Evolutionary conservation across 1,140 invertebrate genomes (phyloP).

Genomic region (Phymastichus coffea): DNA sequence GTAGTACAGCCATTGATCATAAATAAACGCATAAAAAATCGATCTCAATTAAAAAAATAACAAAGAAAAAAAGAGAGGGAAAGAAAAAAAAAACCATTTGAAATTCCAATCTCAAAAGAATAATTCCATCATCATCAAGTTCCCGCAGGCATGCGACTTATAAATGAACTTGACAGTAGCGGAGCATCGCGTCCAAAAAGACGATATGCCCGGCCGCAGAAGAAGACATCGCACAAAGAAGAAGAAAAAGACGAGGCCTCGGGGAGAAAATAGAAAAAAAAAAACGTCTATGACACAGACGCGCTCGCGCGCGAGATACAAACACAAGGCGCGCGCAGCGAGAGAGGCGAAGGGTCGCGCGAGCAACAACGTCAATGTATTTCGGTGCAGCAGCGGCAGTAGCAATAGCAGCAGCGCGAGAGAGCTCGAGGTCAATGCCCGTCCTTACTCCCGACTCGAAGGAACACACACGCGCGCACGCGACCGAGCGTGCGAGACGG

Average conservation of each 20-base stretch:
- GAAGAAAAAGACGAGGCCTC: not conserved
- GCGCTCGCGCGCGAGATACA: not conserved
- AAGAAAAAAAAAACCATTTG: too few species aligned
- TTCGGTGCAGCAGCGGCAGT: conserved; percentile 52
- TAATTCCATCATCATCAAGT: too few species aligned
- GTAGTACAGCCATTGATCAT: too few species aligned
- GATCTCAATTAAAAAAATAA: too few species aligned
- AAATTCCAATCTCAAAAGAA: too few species aligned
- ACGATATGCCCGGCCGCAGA: too few species aligned
- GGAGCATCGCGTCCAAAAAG: too few species aligned
- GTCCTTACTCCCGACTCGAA: conserved; percentile 55
- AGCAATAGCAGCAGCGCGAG: conserved; percentile 51
- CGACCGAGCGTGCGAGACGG: not conserved
- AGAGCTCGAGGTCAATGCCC: conserved; percentile 56
- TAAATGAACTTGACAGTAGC: too few species aligned
- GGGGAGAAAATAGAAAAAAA: not conserved
- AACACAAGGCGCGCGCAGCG: not conserved
- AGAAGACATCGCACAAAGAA: too few species aligned
- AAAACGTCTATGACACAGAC: conserved; percentile 30
- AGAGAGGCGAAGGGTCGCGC: conserved; percentile 43
- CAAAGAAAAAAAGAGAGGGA: too few species aligned
- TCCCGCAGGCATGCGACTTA: too few species aligned
- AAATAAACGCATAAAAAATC: too few species aligned
- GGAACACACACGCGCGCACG: not conserved
- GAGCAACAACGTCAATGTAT: conserved; percentile 51